Evolutionary conservation across 2,113 vertebrate genomes (phyloP), one percentile per base, ranked within the genome.

Genomic region (Eonycteris spelaea): DNA sequence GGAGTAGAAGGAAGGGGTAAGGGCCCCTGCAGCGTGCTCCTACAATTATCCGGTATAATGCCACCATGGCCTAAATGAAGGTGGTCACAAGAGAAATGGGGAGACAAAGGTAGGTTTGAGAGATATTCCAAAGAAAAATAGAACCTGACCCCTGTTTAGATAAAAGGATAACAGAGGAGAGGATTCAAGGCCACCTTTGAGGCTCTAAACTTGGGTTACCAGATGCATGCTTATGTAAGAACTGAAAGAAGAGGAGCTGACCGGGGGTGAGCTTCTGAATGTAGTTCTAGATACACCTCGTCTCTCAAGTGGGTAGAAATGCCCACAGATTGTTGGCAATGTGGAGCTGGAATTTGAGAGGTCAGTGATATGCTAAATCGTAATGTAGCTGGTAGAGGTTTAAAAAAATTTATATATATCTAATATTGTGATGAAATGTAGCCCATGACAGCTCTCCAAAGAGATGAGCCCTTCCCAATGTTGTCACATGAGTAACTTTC

Each of bases 1-100:
- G 14, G 40, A 35, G 21, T 33, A 14, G 38, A 35, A 71, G 5
- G 38, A 35, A 71, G 5, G n/a, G 57, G n/a, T 21, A 15, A 10
- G 28, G 2, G 3, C 22, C 14, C n/a, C 33, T 8, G 0, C 40
- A 48, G 78, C 9, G 7, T 19, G 14, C 22, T 2, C 16, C n/a
- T 26, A 4, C 26, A 19, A 35, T 13, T 2, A 2, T 59, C 26
- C 38, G 1, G 6, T 1, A 15, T 3, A 26, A 53, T 4, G 35
- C 38, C 65, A 33, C 53, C 5, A 26, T 61, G 6, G 8, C 33
- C 77, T 30, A 35, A 13, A 55, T 24, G 24, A 67, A 59, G 22
- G 53, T 26, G 48, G 28, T 12, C 0, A 19, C 30, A 38, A 16
- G 19, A 38, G 21, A 71, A 30, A 30, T 16, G 24, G 35, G 43